phyloP scores from a whole-genome alignment of 2,888 invertebrate genomes.

The Rotaria socialis region DNA sequence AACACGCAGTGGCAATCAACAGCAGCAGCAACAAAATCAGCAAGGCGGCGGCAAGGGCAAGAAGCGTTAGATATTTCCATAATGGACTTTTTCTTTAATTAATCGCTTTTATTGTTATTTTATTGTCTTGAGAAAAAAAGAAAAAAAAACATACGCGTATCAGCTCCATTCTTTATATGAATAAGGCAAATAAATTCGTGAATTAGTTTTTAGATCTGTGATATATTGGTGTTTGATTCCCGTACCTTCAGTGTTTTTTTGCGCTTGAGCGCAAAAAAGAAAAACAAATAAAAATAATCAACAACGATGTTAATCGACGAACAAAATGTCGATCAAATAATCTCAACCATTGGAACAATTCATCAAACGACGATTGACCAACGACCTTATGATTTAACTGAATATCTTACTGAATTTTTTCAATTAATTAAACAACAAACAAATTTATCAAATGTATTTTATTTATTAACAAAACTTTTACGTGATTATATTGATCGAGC shows the following conservation, averaged over 20 bases:
- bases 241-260: background rate
- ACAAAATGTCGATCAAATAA: background rate
- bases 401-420: background rate
- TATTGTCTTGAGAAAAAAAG: background rate
- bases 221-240: background rate
- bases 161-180: too few relatives aligned
- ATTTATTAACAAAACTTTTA: background rate
- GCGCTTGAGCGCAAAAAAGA: background rate
- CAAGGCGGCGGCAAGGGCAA: background rate
- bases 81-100: background rate
- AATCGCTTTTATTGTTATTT: background rate
- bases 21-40: conserved; percentile 33
- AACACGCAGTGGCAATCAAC: conserved; percentile 61
- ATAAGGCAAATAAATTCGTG: background rate
- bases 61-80: background rate
- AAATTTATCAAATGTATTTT: background rate
- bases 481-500: background rate
- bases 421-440: background rate
- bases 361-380: conserved; percentile 19
- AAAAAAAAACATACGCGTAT: background rate
- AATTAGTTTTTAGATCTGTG: conserved; percentile 26
- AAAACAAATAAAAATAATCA: background rate
- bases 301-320: conserved; percentile 1
- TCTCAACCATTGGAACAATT: background rate
- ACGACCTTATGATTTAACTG: background rate